phyloP scores from a whole-genome alignment of 1,140 invertebrate species.

The Nixonia krombeini region DNA sequence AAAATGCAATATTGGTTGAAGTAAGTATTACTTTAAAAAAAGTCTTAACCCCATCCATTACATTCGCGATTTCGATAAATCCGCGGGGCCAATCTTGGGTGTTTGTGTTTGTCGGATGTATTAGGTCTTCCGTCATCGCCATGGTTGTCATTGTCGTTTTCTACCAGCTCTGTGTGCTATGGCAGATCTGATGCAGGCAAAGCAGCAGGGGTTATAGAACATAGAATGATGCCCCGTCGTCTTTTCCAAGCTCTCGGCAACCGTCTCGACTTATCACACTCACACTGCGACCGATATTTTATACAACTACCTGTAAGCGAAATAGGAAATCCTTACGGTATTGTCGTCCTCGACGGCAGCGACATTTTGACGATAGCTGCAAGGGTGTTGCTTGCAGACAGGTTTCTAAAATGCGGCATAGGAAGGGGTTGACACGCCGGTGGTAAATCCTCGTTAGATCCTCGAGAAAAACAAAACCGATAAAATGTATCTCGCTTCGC shows the following conservation, averaged over 20 bases:
- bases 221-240: slow-evolving; percentile 36
- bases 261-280: slow-evolving; percentile 45
- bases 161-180: slow-evolving; percentile 39
- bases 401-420: slow-evolving; percentile 13
- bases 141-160: slow-evolving; percentile 33
- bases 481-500: slow-evolving; percentile 18
- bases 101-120: slow-evolving; percentile 69
- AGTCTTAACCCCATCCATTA: too few species aligned
- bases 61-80: slow-evolving; percentile 63
- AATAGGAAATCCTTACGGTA: slow-evolving; percentile 31
- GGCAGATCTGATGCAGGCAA: slow-evolving; percentile 36
- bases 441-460: slow-evolving; percentile 63
- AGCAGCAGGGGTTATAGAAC: slow-evolving; percentile 41
- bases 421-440: slow-evolving; percentile 11
- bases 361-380: background rate
- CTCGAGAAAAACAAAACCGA: slow-evolving; percentile 55
- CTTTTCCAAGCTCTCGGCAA: slow-evolving; percentile 41
- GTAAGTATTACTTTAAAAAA: slow-evolving; percentile 62
- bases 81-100: slow-evolving; percentile 47
- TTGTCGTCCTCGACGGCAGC: slow-evolving; percentile 20
- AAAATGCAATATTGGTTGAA: slow-evolving; percentile 6
- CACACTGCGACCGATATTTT: slow-evolving; percentile 29
- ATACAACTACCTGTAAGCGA: slow-evolving; percentile 16
- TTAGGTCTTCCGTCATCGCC: slow-evolving; percentile 57
- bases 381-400: slow-evolving; percentile 18